These are phyloP conservation scores for Hemicordylus capensis DNA, from an alignment of 2,113 vertebrate species.

Conservation along the genomic window DNA sequence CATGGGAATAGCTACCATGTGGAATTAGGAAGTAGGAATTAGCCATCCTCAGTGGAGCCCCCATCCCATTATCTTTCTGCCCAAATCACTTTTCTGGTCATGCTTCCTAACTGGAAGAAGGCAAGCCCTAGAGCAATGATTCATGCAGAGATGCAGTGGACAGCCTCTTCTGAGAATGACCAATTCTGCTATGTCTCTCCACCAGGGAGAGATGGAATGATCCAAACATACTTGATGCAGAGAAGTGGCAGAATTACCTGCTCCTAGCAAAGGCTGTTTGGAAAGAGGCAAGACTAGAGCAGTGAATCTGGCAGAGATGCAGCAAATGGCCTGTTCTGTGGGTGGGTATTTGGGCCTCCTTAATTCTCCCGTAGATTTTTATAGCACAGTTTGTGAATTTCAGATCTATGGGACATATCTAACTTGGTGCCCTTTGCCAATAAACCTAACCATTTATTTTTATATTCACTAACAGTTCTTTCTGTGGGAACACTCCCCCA, in stretches of 20 bases:
- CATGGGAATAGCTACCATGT: too few relatives aligned
- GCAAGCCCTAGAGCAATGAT: not conserved
- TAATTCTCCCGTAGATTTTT: not conserved
- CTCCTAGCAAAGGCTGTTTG: not conserved
- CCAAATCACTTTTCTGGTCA: not conserved
- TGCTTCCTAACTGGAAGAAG: not conserved
- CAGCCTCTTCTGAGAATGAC: not conserved
- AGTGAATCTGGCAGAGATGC: not conserved
- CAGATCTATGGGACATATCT: not conserved
- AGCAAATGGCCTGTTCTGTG: not conserved
- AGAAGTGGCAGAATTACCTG: not conserved
- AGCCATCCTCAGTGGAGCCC: not conserved
- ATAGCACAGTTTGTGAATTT: not conserved
- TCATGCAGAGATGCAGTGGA: not conserved
- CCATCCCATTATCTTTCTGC: not conserved
- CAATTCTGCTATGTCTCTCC: not conserved
- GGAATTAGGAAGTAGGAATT: not conserved
- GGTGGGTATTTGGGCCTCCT: not conserved
- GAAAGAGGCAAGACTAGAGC: not conserved
- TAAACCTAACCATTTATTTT: not conserved
- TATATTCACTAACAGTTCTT: not conserved
- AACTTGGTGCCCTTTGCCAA: not conserved
- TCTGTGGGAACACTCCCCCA: not conserved
- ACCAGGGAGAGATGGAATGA: not conserved
- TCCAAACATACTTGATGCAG: too few relatives aligned